Conservation (phyloP, 2,888 invertebrate genomes). For the Belgica antarctica region DNA sequence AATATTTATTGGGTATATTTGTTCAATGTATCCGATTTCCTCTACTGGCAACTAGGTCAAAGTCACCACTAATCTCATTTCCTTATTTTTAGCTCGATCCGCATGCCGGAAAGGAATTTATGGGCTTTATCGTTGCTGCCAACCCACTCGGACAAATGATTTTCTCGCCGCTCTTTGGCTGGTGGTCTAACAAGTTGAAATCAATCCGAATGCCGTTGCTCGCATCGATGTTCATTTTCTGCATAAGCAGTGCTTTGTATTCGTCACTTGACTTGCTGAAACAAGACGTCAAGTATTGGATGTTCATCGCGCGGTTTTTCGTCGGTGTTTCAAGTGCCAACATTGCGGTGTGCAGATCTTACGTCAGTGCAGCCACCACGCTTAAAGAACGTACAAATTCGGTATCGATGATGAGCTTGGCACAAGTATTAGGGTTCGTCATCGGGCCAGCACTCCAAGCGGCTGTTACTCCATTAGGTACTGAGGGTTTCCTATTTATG, state of each 20-base stretch:
- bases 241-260: slow-evolving; percentile 70
- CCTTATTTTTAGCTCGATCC: slow-evolving; percentile 67
- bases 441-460: slow-evolving; percentile 83
- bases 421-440: slow-evolving; percentile 83
- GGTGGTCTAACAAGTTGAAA: slow-evolving; percentile 77
- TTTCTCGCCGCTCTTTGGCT: slow-evolving; percentile 78
- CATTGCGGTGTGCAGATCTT: slow-evolving; percentile 79
- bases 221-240: slow-evolving; percentile 68
- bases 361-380: slow-evolving; percentile 80
- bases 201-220: slow-evolving; percentile 71
- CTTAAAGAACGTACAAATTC: slow-evolving; percentile 76
- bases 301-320: slow-evolving; percentile 73
- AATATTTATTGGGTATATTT: too few species aligned
- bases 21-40: too few species aligned
- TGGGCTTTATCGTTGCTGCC: slow-evolving; percentile 80
- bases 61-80: not conserved
- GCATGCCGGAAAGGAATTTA: slow-evolving; percentile 74
- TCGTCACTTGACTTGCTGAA: slow-evolving; percentile 70
- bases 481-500: slow-evolving; percentile 61
- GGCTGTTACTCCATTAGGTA: slow-evolving; percentile 73
- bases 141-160: slow-evolving; percentile 85
- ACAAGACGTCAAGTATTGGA: slow-evolving; percentile 66
- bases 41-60: too few species aligned
- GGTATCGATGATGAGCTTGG: slow-evolving; percentile 78
- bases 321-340: slow-evolving; percentile 81